Conservation (phyloP, 2,113 vertebrate genomes). For the Anser brachyrhynchus region DNA sequence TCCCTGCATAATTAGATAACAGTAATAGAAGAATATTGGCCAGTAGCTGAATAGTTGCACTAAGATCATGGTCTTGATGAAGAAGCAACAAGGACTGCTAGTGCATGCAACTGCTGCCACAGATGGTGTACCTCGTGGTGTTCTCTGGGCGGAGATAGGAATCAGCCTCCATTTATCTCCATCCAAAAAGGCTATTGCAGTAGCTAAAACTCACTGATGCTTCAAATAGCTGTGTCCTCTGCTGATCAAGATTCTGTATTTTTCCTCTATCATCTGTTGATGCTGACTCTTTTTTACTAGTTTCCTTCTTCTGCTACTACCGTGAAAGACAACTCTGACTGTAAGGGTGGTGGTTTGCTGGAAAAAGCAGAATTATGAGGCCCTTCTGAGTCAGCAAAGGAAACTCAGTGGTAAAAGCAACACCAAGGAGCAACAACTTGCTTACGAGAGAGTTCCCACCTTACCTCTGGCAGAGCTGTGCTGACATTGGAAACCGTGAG, state of each 20-base stretch:
- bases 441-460: neutral
- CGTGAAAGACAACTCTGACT: neutral
- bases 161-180: neutral
- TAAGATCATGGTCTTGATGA: neutral
- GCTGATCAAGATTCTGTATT: neutral
- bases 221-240: neutral
- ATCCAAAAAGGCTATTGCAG: neutral
- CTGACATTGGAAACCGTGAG: conserved; percentile 1
- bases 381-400: conserved; percentile 23
- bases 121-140: neutral
- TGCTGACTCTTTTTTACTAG: neutral
- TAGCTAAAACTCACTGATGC: neutral
- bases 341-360: neutral
- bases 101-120: neutral
- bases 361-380: neutral
- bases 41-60: neutral
- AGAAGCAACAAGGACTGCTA: neutral
- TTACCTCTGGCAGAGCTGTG: neutral
- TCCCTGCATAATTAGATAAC: neutral
- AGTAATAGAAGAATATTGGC: neutral
- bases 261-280: neutral
- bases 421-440: neutral
- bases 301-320: neutral
- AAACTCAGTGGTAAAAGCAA: neutral
- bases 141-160: neutral